Percentiles rank a stretch among this genome's conserved stretches.
phyloP scores from a whole-genome alignment of 1,140 invertebrate genomes.

The Cotesia glomerata region DNA sequence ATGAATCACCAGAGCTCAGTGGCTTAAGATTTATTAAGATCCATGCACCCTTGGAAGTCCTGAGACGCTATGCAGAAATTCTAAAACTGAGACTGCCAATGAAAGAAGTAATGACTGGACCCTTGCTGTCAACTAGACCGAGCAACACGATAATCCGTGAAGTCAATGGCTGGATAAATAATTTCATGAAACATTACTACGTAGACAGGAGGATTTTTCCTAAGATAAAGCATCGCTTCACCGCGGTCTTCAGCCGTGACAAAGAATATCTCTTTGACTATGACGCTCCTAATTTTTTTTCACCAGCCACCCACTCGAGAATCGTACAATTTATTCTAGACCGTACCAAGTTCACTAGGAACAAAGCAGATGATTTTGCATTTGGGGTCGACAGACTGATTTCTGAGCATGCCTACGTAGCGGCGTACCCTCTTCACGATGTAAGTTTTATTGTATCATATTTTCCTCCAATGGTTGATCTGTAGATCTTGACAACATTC shows the following conservation, averaged over 20 bases:
- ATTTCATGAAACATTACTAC: slow-evolving; percentile 68
- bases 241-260: slow-evolving; percentile 84
- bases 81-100: slow-evolving; percentile 94
- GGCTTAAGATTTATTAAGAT: slow-evolving; percentile 79
- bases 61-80: slow-evolving; percentile 90
- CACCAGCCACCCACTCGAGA: slow-evolving; percentile 80
- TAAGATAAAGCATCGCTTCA: slow-evolving; percentile 74
- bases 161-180: slow-evolving; percentile 67
- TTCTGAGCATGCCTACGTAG: slow-evolving; percentile 77
- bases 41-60: slow-evolving; percentile 84
- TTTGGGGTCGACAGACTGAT: slow-evolving; percentile 87
- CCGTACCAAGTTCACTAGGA: slow-evolving; percentile 79
- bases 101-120: slow-evolving; percentile 75
- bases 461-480: background rate
- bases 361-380: slow-evolving; percentile 71
- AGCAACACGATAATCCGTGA: slow-evolving; percentile 69
- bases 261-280: slow-evolving; percentile 90
- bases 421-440: slow-evolving; percentile 91
- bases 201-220: slow-evolving; percentile 75
- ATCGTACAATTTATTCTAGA: slow-evolving; percentile 93
- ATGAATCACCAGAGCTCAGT: slow-evolving; percentile 67
- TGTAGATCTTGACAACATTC: too few relatives aligned
- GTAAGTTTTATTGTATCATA: slow-evolving; percentile 64
- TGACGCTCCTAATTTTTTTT: slow-evolving; percentile 82
- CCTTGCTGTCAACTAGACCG: slow-evolving; percentile 66